Percentiles rank a stretch among this genome's conserved stretches.
phyloP scores from a whole-genome alignment of 2,888 invertebrate genomes.

The Eurois occulta region DNA sequence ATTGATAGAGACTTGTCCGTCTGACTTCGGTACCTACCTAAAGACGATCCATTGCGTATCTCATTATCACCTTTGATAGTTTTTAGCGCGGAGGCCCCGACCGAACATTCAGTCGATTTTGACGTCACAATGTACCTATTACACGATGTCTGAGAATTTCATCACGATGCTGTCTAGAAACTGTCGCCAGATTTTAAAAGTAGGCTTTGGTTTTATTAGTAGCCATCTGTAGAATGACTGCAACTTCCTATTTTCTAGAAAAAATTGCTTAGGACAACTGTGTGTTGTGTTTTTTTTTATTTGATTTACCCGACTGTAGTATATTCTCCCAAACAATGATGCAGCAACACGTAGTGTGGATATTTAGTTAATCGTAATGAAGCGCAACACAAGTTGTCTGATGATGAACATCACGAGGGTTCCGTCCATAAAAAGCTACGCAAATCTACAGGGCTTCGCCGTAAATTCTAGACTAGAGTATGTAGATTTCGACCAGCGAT shows the following conservation, averaged over 20 bases:
- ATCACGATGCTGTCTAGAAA: conserved; percentile 51
- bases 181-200: conserved; percentile 14
- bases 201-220: conserved; percentile 6
- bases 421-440: conserved; percentile 20
- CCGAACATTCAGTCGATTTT: conserved; percentile 67
- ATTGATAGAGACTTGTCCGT: conserved; percentile 51
- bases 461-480: conserved; percentile 28
- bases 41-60: conserved; percentile 70
- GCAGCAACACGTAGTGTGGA: not conserved
- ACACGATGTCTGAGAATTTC: conserved; percentile 54
- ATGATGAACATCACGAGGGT: not conserved
- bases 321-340: not conserved
- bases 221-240: not conserved
- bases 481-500: conserved; percentile 17
- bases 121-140: conserved; percentile 67
- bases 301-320: not conserved
- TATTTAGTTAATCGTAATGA: not conserved
- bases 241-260: not conserved
- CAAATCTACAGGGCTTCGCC: conserved; percentile 12
- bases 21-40: conserved; percentile 39
- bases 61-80: conserved; percentile 81
- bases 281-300: not conserved
- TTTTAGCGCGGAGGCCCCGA: conserved; percentile 75
- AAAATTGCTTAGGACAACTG: not conserved
- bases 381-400: conserved; percentile 8